Evolutionary conservation across 2,113 vertebrate genomes (phyloP).

Genomic region (Pantherophis guttatus): DNA sequence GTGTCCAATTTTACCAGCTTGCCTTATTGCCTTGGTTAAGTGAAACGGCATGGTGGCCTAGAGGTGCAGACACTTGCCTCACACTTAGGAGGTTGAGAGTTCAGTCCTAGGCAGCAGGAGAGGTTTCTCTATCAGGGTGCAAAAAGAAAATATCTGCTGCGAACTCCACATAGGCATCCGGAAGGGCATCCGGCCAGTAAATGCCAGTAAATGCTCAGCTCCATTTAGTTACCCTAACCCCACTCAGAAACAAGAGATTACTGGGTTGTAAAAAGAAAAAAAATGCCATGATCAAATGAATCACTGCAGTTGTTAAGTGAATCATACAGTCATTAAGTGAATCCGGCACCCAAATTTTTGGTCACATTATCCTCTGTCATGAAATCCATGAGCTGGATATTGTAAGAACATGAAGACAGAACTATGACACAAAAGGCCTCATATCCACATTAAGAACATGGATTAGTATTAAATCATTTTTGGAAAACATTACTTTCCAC

Average conservation of each 20-base stretch:
- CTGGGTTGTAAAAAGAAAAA: neutral
- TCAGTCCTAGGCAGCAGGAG: neutral
- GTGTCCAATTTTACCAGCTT: neutral
- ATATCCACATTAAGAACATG: neutral
- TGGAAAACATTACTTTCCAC: conserved; percentile 9
- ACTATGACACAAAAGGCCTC: neutral
- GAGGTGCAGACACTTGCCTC: neutral
- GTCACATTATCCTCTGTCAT: neutral
- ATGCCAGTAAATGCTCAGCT: neutral
- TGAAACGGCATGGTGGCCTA: neutral
- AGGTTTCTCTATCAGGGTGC: neutral
- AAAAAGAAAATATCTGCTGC: neutral
- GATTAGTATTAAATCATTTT: conserved; percentile 18
- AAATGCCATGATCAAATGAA: neutral
- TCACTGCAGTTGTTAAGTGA: neutral
- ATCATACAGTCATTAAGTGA: neutral
- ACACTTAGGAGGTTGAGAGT: neutral
- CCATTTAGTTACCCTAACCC: neutral
- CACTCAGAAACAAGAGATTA: neutral
- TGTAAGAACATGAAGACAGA: conserved; percentile 5
- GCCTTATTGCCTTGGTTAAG: neutral
- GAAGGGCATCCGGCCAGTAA: neutral
- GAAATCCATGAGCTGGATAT: neutral
- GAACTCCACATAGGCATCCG: neutral
- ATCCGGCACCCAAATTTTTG: neutral